phyloP scores from a whole-genome alignment of 2,888 invertebrate species.

The Petrophora chlorosata region DNA sequence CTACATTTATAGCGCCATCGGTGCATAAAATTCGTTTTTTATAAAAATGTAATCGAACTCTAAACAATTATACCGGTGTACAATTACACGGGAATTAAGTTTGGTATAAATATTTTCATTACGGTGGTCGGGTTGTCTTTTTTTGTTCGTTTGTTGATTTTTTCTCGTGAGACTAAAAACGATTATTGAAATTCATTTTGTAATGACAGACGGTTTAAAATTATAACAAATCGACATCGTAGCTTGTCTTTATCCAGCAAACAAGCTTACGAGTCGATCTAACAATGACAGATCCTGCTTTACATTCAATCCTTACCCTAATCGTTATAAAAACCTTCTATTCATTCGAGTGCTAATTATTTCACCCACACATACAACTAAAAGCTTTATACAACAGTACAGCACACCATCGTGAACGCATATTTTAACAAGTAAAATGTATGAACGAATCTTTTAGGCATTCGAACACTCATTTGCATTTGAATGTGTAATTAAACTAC shows the following conservation, averaged over 20 bases:
- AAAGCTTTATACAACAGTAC: conserved; percentile 51
- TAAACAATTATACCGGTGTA: conserved; percentile 53
- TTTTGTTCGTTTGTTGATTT: neutral
- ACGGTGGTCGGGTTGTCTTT: conserved; percentile 11
- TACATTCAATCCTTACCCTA: conserved; percentile 15
- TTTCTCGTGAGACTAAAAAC: conserved; percentile 2
- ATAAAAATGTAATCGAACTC: conserved; percentile 57
- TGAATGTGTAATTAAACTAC: conserved; percentile 82
- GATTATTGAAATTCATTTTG: no score
- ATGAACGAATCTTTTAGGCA: conserved; percentile 75
- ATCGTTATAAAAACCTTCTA: conserved; percentile 54
- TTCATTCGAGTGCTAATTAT: conserved; percentile 75
- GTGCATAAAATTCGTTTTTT: conserved; percentile 63
- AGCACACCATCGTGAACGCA: conserved; percentile 76
- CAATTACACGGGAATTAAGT: conserved; percentile 57
- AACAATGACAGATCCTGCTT: conserved; percentile 8
- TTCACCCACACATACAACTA: conserved; percentile 50
- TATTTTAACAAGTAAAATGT: conserved; percentile 40
- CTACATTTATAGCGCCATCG: conserved; percentile 63
- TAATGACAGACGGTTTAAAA: no score
- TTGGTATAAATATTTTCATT: conserved; percentile 48
- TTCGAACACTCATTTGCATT: conserved; percentile 77
- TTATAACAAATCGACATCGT: no score
- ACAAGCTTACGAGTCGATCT: neutral
- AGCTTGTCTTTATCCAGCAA: no score